phyloP scores from a whole-genome alignment of 2,113 vertebrate genomes.

The Zosterops japonicus region DNA sequence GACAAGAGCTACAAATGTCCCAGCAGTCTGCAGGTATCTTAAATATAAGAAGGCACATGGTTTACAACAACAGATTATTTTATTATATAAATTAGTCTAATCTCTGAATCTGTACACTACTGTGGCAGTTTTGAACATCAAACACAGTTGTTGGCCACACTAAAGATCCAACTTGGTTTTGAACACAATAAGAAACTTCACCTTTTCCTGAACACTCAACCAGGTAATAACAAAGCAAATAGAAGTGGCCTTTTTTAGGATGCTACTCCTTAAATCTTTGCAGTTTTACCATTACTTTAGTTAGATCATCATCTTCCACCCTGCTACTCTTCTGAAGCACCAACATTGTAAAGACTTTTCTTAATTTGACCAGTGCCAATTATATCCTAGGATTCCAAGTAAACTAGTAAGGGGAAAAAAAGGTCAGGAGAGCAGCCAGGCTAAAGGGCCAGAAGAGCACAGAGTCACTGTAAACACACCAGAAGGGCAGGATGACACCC shows the following conservation, averaged over 20 bases:
- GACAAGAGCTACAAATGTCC: neutral
- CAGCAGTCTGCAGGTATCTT: neutral
- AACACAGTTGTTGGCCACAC: neutral
- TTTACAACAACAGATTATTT: neutral
- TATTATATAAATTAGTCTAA: neutral
- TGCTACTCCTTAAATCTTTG: neutral
- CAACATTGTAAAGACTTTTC: neutral
- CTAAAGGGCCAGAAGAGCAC: neutral
- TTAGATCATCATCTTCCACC: neutral
- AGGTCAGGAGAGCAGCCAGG: neutral
- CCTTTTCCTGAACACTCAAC: neutral
- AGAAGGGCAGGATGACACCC: neutral
- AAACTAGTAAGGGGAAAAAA: neutral
- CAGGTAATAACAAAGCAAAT: neutral
- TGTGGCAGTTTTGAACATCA: neutral
- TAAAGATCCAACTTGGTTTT: neutral
- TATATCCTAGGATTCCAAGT: neutral
- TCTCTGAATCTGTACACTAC: neutral
- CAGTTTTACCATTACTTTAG: neutral
- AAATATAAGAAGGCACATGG: fast-evolving
- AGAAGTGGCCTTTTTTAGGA: neutral
- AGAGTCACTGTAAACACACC: neutral
- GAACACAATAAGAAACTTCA: neutral
- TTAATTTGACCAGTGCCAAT: neutral
- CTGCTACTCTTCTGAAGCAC: neutral